phyloP scores from a whole-genome alignment of 1,140 invertebrate species.

The Rhopalosiphum maidis region DNA sequence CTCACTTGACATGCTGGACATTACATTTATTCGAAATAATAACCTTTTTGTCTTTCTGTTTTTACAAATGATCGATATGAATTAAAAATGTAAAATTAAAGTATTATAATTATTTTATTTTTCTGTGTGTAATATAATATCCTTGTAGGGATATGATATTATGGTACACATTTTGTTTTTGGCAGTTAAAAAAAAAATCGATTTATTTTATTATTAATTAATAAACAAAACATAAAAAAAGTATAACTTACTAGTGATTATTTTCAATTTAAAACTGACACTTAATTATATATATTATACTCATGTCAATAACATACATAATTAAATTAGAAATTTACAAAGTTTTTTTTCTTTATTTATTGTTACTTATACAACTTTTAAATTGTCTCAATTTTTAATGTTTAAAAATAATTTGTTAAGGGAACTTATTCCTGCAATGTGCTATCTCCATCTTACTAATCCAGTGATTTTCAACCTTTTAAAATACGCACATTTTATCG shows the following conservation, averaged over 20 bases:
- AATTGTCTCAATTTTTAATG: background rate
- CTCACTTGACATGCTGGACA: background rate
- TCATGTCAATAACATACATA: background rate
- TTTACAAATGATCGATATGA: background rate
- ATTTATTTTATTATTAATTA: background rate
- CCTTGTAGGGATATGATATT: background rate
- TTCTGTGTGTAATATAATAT: background rate
- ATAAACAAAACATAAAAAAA: background rate
- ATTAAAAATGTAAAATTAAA: background rate
- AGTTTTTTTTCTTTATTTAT: background rate
- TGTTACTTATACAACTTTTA: background rate
- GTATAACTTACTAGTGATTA: background rate
- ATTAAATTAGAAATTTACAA: background rate
- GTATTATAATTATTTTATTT: background rate
- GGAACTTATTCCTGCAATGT: background rate
- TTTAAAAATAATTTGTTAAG: background rate
- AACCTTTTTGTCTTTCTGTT: background rate
- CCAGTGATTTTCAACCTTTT: background rate
- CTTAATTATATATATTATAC: background rate
- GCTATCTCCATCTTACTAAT: background rate
- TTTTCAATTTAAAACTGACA: background rate
- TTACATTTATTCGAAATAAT: background rate
- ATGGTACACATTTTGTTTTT: background rate
- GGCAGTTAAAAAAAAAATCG: background rate
- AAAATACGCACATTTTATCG: background rate